A percentile compares a stretch with the other conserved stretches of the same genome.
Evolutionary conservation across 2,888 invertebrate species (phyloP).

Genomic region (Dusona sp.): DNA sequence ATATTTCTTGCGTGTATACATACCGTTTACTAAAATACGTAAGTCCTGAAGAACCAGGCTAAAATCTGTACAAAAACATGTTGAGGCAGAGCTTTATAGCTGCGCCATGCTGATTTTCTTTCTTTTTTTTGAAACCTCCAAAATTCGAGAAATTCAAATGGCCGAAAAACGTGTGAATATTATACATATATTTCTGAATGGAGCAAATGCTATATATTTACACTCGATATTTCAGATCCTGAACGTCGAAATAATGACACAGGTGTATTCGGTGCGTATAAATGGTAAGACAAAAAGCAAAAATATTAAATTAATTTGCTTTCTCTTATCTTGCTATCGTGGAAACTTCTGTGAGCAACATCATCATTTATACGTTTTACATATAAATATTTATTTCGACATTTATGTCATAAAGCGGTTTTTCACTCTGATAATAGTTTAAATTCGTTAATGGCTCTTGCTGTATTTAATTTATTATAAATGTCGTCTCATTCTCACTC

Average conservation of each 20-base stretch:
- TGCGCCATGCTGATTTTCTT: not conserved
- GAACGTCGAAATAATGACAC: too few relatives aligned
- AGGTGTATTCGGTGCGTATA: not conserved
- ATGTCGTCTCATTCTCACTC: constrained; percentile 25
- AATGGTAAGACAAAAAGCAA: not conserved
- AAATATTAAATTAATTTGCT: too few relatives aligned
- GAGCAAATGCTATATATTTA: too few relatives aligned
- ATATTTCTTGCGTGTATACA: not conserved
- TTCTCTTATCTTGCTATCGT: too few relatives aligned
- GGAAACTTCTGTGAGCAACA: too few relatives aligned
- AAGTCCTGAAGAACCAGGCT: constrained; percentile 44
- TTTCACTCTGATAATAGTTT: constrained; percentile 2
- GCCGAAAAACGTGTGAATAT: too few relatives aligned
- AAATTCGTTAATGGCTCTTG: constrained; percentile 38
- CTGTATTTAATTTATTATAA: constrained; percentile 41
- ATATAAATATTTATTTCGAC: not conserved
- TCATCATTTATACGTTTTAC: too few relatives aligned
- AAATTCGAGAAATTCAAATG: not conserved
- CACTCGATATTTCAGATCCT: too few relatives aligned
- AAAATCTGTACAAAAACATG: not conserved
- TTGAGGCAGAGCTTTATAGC: not conserved
- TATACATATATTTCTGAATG: too few relatives aligned
- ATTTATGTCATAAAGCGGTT: not conserved
- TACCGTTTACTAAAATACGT: constrained; percentile 10
- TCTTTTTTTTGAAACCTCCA: not conserved